Evolutionary conservation across 2,113 vertebrate species (phyloP).

Genomic region (Psittacus erithacus): DNA sequence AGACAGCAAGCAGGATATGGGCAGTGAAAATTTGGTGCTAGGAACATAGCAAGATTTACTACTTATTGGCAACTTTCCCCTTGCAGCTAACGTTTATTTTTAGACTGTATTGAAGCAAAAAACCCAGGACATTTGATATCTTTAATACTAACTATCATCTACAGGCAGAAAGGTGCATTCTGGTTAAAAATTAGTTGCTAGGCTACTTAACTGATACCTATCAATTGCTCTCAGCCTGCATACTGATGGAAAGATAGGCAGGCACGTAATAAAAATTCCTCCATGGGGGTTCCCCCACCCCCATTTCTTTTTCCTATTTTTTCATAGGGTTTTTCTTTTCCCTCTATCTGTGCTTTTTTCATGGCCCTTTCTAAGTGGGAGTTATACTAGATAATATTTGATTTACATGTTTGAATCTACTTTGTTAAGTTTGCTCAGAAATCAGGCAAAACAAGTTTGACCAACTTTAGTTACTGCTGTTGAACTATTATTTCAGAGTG

Average conservation of each 20-base stretch:
- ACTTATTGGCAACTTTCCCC: not conserved
- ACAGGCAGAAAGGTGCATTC: not conserved
- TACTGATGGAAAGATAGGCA: not conserved
- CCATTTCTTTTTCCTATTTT: not conserved
- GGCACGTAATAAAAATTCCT: not conserved
- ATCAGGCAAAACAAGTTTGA: not conserved
- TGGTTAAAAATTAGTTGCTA: not conserved
- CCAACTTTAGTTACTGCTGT: not conserved
- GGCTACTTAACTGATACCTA: not conserved
- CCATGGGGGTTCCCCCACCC: too few species aligned
- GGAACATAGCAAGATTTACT: not conserved
- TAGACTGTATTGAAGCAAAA: rapidly evolving
- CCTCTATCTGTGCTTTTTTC: not conserved
- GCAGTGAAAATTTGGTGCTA: not conserved
- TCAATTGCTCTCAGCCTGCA: not conserved
- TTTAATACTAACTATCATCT: not conserved
- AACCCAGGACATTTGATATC: not conserved
- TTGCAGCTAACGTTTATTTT: not conserved
- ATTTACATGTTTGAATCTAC: not conserved
- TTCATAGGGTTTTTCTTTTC: not conserved
- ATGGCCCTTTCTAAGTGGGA: not conserved
- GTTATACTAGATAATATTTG: not conserved
- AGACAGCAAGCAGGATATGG: not conserved
- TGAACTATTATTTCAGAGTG: not conserved
- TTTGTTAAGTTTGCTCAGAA: constrained; percentile 12